Evolutionary conservation across 2,113 vertebrate species (phyloP).

Genomic region (Hydrochoerus hydrochaeris): DNA sequence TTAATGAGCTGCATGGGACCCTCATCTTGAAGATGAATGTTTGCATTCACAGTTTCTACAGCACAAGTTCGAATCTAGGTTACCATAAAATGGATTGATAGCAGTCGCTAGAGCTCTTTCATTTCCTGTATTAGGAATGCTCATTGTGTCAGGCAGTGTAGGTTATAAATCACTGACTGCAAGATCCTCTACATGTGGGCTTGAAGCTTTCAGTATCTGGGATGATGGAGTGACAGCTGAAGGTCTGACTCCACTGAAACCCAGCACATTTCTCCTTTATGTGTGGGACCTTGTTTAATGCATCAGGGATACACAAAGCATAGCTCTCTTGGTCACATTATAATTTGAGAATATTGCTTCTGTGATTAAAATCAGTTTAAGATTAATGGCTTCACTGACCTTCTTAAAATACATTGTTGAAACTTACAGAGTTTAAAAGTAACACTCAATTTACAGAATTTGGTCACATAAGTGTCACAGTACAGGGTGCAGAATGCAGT

Average conservation of each 20-base stretch:
- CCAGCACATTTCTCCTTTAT: background rate
- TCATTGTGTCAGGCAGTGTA: too few relatives aligned
- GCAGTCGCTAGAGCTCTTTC: rapidly evolving
- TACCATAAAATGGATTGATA: background rate
- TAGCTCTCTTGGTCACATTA: background rate
- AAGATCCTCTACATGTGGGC: background rate
- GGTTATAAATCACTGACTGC: too few relatives aligned
- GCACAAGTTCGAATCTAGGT: background rate
- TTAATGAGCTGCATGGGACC: rapidly evolving
- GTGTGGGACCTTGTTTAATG: background rate
- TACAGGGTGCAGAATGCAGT: background rate
- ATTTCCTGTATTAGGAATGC: background rate
- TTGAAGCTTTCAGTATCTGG: background rate
- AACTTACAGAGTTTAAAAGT: background rate
- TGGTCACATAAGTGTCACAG: background rate
- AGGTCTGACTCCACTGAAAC: background rate
- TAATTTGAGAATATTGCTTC: background rate
- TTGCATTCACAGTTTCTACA: background rate
- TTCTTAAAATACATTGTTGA: background rate
- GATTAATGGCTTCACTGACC: background rate
- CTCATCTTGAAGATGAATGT: background rate
- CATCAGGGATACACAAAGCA: background rate
- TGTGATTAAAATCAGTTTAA: rapidly evolving
- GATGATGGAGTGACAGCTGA: background rate
- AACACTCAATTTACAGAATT: too few relatives aligned